Evolutionary conservation across 1,140 invertebrate genomes (phyloP).

Genomic region (Trichonephila inaurata): DNA sequence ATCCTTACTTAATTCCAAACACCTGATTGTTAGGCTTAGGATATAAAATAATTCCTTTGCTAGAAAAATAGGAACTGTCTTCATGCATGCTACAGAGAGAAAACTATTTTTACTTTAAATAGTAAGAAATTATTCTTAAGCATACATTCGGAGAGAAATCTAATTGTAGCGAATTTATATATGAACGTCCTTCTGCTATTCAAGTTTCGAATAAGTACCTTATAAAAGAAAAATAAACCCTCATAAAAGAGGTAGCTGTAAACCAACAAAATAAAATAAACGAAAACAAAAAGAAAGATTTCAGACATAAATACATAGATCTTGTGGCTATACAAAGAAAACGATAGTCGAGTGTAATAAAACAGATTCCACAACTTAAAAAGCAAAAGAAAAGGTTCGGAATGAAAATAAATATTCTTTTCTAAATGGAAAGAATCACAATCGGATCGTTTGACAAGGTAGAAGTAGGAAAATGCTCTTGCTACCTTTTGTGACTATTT

Average conservation of each 20-base stretch:
- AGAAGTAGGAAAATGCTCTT: not conserved
- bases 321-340: slow-evolving; percentile 4
- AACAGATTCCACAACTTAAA: not conserved
- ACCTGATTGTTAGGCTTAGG: too few species aligned
- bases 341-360: not conserved
- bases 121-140: too few species aligned
- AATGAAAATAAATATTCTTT: slow-evolving; percentile 31
- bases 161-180: not conserved
- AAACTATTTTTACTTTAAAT: too few species aligned
- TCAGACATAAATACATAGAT: not conserved
- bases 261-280: not conserved
- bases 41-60: too few species aligned
- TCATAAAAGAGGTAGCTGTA: not conserved
- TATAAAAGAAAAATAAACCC: not conserved
- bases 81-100: too few species aligned
- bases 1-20: too few species aligned
- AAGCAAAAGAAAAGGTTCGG: not conserved
- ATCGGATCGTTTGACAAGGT: not conserved
- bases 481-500: not conserved
- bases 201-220: not conserved
- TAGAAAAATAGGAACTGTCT: too few species aligned
- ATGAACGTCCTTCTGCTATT: not conserved
- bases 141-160: too few species aligned
- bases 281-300: not conserved
- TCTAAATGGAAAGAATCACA: slow-evolving; percentile 12